phyloP scores from a whole-genome alignment of 2,113 vertebrate species.

The Pomatorhinus ruficollis region DNA sequence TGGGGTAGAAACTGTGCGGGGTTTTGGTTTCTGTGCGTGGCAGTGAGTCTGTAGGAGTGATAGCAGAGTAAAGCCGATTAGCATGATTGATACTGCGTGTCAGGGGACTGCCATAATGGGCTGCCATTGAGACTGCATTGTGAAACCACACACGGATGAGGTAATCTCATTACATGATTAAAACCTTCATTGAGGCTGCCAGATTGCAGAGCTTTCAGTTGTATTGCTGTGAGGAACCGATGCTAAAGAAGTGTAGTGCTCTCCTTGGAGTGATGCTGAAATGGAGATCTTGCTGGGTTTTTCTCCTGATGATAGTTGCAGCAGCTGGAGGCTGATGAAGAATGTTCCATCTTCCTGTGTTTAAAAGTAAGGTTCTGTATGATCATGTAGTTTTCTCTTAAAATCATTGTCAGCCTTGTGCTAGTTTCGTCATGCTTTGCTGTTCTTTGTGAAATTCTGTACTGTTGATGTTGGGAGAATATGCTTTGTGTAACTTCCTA shows the following conservation, averaged over 20 bases:
- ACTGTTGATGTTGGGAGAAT: not conserved
- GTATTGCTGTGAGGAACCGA: slow-evolving; percentile 10
- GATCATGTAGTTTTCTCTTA: not conserved
- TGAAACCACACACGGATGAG: slow-evolving; percentile 63
- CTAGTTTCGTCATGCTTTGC: not conserved
- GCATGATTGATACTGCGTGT: slow-evolving; percentile 52
- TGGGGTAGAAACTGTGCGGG: not conserved
- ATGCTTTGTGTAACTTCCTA: not conserved
- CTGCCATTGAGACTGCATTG: slow-evolving; percentile 34
- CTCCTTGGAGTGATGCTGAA: not conserved
- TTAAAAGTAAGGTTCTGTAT: slow-evolving; percentile 20
- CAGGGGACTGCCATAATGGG: slow-evolving; percentile 72
- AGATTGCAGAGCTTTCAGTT: slow-evolving; percentile 60
- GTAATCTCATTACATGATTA: slow-evolving; percentile 75
- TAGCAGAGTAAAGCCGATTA: slow-evolving; percentile 55
- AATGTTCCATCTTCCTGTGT: not conserved
- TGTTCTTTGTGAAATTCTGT: not conserved
- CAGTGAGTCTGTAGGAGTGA: slow-evolving; percentile 1
- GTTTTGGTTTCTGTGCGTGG: not conserved
- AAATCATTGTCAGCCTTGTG: not conserved
- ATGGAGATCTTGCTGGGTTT: not conserved
- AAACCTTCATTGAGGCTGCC: slow-evolving; percentile 40
- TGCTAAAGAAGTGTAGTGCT: slow-evolving; percentile 13
- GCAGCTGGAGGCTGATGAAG: not conserved
- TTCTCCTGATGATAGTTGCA: not conserved